Evolutionary conservation across 2,888 invertebrate species (phyloP).

Genomic region (Meiosimyza platycephala): DNA sequence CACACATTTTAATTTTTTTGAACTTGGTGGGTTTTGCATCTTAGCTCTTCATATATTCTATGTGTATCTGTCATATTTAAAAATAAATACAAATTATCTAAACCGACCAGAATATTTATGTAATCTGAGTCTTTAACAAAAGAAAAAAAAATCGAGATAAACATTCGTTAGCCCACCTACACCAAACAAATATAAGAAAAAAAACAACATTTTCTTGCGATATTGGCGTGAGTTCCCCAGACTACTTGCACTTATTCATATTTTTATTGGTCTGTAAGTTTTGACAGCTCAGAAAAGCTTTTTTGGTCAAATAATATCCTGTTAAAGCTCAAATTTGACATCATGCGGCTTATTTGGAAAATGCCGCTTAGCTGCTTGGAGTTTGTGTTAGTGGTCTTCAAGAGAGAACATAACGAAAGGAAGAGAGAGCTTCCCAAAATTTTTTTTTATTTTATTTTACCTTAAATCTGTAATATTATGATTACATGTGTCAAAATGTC

Average conservation of each 20-base stretch:
- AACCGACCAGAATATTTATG: too few species aligned
- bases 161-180: too few species aligned
- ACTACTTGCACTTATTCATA: not conserved
- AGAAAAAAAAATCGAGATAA: too few species aligned
- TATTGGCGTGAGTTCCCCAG: not conserved
- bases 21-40: too few species aligned
- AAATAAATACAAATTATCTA: too few species aligned
- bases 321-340: slow-evolving; percentile 5
- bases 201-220: too few species aligned
- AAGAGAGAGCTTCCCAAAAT: too few species aligned
- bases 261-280: not conserved
- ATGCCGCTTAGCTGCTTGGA: not conserved
- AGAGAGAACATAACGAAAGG: not conserved
- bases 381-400: not conserved
- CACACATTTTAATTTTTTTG: too few species aligned
- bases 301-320: not conserved
- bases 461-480: slow-evolving; percentile 23
- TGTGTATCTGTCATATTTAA: too few species aligned
- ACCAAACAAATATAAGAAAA: too few species aligned
- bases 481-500: not conserved
- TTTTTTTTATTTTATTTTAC: not conserved
- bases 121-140: too few species aligned
- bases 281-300: not conserved
- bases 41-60: too few species aligned
- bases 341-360: not conserved